Conservation (phyloP, 2,113 vertebrate genomes). For the Argyrosomus japonicus region DNA sequence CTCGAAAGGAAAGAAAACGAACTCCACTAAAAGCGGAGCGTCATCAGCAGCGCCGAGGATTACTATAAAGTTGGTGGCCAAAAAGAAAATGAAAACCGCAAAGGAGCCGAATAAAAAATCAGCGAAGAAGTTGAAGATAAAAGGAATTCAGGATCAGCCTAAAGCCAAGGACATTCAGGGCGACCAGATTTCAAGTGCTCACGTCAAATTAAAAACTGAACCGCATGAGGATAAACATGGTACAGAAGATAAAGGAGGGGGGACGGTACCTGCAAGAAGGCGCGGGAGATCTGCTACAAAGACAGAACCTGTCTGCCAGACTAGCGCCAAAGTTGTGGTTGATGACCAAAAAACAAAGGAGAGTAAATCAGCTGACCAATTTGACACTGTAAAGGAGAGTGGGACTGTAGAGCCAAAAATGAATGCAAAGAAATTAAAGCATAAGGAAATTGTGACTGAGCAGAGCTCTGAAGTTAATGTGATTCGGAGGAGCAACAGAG, state of each 20-base stretch:
- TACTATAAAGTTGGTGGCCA: conserved; percentile 85
- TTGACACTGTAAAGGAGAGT: conserved; percentile 56
- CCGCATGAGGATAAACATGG: conserved; percentile 58
- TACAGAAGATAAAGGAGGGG: conserved; percentile 64
- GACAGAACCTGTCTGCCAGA: conserved; percentile 56
- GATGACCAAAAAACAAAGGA: conserved; percentile 77
- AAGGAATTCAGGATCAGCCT: conserved; percentile 85
- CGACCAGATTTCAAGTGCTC: conserved; percentile 84
- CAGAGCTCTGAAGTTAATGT: conserved; percentile 62
- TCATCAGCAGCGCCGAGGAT: conserved; percentile 79
- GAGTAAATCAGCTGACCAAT: conserved; percentile 43
- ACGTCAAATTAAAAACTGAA: conserved; percentile 87
- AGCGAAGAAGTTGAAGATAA: conserved; percentile 82
- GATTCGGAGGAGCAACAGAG: conserved; percentile 77
- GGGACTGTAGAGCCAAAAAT: conserved; percentile 67
- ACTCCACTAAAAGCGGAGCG: conserved; percentile 70
- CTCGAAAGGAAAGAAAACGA: conserved; percentile 71
- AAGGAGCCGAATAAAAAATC: conserved; percentile 71
- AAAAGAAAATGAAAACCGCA: conserved; percentile 81
- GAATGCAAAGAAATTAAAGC: conserved; percentile 68
- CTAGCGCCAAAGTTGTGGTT: conserved; percentile 65
- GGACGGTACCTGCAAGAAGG: conserved; percentile 66
- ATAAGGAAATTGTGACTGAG: conserved; percentile 53
- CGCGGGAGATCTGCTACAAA: conserved; percentile 82
- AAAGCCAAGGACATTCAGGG: conserved; percentile 85